Conservation (phyloP, 2,113 vertebrate genomes). For the Lophura nycthemera region DNA sequence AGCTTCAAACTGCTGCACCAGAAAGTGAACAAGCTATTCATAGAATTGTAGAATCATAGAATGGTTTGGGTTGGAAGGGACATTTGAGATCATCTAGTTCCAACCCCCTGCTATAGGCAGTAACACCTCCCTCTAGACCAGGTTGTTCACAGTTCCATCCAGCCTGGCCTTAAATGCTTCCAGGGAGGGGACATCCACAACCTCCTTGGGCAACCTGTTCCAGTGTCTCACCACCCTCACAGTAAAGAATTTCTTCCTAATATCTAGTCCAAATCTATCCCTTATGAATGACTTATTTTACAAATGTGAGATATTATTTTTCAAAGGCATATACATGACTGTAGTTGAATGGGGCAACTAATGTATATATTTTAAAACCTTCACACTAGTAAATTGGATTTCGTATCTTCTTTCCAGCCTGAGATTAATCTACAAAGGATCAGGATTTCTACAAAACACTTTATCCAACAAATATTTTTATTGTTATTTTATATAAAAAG, state of each 20-base stretch:
- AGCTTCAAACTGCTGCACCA: background rate
- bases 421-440: background rate
- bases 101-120: no score
- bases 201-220: no score
- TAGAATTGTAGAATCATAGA: no score
- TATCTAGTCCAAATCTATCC: no score
- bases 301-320: background rate
- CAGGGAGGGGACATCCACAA: no score
- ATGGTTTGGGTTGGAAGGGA: no score
- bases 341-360: background rate
- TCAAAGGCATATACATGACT: background rate
- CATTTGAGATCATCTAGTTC: no score
- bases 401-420: background rate
- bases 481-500: background rate
- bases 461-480: background rate
- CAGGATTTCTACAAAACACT: background rate
- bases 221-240: no score
- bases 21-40: background rate
- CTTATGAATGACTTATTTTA: background rate
- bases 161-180: no score
- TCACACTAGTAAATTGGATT: background rate
- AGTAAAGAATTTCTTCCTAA: no score
- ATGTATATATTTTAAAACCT: background rate
- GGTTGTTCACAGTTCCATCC: no score
- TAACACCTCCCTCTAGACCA: no score